phyloP scores from a whole-genome alignment of 2,113 vertebrate genomes.

The Sphyrna mokarran region DNA sequence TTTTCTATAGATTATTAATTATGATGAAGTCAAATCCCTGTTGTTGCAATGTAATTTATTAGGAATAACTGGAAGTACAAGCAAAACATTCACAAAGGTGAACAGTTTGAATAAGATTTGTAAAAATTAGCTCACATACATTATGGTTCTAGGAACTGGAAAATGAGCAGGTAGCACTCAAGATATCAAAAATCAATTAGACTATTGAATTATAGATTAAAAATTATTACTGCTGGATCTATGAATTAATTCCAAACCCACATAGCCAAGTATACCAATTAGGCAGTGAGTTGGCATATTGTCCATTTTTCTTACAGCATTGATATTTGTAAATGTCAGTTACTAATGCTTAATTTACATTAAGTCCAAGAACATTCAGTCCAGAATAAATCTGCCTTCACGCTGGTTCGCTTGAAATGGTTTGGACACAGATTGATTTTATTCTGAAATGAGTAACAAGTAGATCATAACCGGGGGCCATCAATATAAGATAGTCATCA shows the following conservation, averaged over 20 bases:
- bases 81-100: neutral
- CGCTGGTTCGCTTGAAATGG: neutral
- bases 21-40: neutral
- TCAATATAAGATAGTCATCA: neutral
- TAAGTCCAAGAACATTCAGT: neutral
- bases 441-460: neutral
- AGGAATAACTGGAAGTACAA: neutral
- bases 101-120: neutral
- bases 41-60: neutral
- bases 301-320: neutral
- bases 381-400: neutral
- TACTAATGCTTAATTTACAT: neutral
- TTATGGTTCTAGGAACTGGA: neutral
- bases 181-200: constrained; percentile 7
- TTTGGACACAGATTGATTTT: neutral
- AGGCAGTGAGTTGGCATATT: neutral
- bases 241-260: neutral
- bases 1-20: neutral
- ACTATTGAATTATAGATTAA: neutral
- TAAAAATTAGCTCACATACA: neutral
- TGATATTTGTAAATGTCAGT: neutral
- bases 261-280: neutral
- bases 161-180: neutral
- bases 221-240: neutral
- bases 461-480: neutral